These are phyloP conservation scores for Oryzias dopingdopingensis DNA, from an alignment of 2,797 vertebrate species.

Conservation along the genomic window DNA sequence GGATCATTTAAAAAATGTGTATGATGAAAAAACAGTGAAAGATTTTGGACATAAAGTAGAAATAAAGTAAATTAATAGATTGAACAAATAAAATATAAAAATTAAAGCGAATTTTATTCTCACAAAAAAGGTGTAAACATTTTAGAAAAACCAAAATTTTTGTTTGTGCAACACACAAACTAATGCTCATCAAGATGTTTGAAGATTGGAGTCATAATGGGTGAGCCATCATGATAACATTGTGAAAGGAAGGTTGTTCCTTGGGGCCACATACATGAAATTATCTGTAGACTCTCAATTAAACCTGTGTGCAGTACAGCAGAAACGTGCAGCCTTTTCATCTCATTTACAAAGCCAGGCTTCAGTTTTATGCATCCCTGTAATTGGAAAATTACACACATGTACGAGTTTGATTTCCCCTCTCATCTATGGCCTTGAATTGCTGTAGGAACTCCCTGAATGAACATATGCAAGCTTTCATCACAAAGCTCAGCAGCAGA, in stretches of 20 bases:
- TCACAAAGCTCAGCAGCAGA: neutral
- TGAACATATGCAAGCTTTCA: neutral
- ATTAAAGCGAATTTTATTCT: too few relatives aligned
- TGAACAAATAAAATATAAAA: too few relatives aligned
- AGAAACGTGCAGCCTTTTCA: neutral
- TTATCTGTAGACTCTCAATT: neutral
- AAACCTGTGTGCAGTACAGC: neutral
- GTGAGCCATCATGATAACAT: constrained; percentile 8
- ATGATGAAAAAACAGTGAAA: constrained; percentile 2
- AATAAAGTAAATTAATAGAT: too few relatives aligned
- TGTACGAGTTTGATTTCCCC: neutral
- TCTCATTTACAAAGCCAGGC: neutral
- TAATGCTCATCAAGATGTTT: too few relatives aligned
- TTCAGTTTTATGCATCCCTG: neutral
- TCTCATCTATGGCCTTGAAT: neutral
- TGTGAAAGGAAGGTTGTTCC: constrained; percentile 9
- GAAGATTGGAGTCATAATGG: constrained; percentile 13
- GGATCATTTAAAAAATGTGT: constrained; percentile 28
- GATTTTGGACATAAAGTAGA: neutral
- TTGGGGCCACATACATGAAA: neutral
- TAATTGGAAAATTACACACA: neutral
- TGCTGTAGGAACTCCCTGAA: neutral
- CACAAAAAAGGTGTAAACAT: too few relatives aligned
- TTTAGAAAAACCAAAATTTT: too few relatives aligned
- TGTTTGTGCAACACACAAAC: too few relatives aligned